Evolutionary conservation across 2,888 invertebrate genomes (phyloP), one percentile per base, ranked within the genome.

Genomic region (Sussaba pulchella): DNA sequence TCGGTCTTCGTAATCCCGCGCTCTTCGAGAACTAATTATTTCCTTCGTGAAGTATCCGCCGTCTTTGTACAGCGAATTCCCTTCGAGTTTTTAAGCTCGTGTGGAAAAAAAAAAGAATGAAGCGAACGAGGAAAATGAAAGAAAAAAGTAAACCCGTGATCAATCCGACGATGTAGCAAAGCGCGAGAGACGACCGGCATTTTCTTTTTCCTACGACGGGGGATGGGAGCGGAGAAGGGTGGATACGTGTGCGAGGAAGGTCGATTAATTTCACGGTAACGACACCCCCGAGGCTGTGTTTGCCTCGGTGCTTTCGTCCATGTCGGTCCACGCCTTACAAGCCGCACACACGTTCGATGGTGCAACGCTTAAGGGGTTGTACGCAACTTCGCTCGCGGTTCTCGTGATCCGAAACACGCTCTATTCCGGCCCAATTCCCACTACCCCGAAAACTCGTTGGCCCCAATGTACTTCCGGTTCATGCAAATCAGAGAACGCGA

Each of bases 191-290:
- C 31, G 31, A 31, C 6, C 31, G 31, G 4, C 31, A 6, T 31
- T 31, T 31, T n/a, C n/a, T n/a, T n/a, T n/a, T n/a, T n/a, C n/a
- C n/a, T n/a, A n/a, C n/a, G n/a, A n/a, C n/a, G n/a, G n/a, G n/a
- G n/a, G n/a, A n/a, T n/a, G n/a, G n/a, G n/a, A n/a, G n/a, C n/a
- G n/a, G n/a, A n/a, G n/a, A n/a, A n/a, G n/a, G n/a, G n/a, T n/a
- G 50, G 17, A 6, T 12, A 61, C 17, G 26, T 47, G 45, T 14
- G 45, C 43, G 61, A 36, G 50, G 45, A n/a, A n/a, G 79, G 67
- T 74, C 87, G 85, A 89, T 88, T 86, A 87, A 89, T 88, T 89
- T 87, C 85, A 76, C 82, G 82, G 78, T 85, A 89, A 89, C 83
- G 85, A 85, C 82, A 85, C 88, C 87, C 87, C 54, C 54, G 89